Evolutionary conservation across 2,888 invertebrate genomes (phyloP).

Genomic region (Mechanitis messenoides): DNA sequence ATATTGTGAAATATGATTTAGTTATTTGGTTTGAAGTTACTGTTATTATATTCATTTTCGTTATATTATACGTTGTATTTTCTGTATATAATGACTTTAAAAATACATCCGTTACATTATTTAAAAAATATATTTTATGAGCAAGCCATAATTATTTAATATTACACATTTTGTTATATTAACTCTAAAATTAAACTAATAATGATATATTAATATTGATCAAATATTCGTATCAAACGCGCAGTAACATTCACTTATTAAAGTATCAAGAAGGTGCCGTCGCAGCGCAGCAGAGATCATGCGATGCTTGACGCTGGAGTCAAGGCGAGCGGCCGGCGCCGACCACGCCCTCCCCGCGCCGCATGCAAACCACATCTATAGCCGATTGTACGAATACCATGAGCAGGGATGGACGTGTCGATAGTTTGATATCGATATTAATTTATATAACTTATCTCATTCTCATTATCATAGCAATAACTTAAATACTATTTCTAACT

Average conservation of each 20-base stretch:
- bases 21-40: slow-evolving; percentile 1
- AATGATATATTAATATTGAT: not conserved
- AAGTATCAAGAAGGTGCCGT: slow-evolving; percentile 43
- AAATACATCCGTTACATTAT: no score
- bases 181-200: no score
- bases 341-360: slow-evolving; percentile 65
- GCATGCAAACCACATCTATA: slow-evolving; percentile 42
- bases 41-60: not conserved
- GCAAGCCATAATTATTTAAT: no score
- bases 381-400: slow-evolving; percentile 45
- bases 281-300: slow-evolving; percentile 59
- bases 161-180: no score
- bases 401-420: not conserved
- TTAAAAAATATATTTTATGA: no score
- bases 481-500: no score
- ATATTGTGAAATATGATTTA: slow-evolving; percentile 10
- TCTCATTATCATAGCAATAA: no score
- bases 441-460: no score
- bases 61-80: not conserved
- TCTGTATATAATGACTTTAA: no score
- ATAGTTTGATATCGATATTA: not conserved
- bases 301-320: slow-evolving; percentile 75
- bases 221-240: not conserved
- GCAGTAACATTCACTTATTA: slow-evolving; percentile 14
- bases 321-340: slow-evolving; percentile 76